A percentile compares a stretch with the other conserved stretches of the same genome.
Conservation (phyloP, 2,113 vertebrate genomes). For the Chauna torquata region DNA sequence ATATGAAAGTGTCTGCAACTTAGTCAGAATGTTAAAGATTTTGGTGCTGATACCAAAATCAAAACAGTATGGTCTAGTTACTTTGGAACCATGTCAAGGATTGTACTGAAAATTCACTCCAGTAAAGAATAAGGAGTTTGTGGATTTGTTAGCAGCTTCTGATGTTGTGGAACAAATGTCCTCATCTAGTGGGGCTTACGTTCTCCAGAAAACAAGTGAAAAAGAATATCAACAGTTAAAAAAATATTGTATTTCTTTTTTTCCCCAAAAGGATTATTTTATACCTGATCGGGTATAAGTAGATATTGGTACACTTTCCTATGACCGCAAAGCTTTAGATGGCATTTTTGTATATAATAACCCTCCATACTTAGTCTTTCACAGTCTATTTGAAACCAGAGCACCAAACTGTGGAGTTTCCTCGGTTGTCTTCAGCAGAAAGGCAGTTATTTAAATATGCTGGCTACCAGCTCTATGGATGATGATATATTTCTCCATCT, state of each 20-base stretch:
- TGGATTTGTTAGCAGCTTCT: background rate
- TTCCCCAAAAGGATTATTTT: background rate
- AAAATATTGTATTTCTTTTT: background rate
- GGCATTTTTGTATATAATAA: background rate
- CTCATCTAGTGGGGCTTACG: background rate
- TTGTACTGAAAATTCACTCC: background rate
- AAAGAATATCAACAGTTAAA: background rate
- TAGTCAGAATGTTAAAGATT: background rate
- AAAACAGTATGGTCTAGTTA: background rate
- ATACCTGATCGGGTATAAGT: background rate
- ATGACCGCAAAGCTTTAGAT: background rate
- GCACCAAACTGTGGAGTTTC: background rate
- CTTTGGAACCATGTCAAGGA: background rate
- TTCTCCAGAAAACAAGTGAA: background rate
- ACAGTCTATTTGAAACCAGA: background rate
- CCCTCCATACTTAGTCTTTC: background rate
- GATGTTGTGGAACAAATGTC: background rate
- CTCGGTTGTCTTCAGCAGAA: background rate
- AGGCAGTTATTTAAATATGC: background rate
- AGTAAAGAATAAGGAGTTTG: background rate
- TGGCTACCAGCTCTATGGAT: background rate
- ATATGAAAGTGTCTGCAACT: background rate
- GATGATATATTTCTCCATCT: background rate
- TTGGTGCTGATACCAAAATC: background rate
- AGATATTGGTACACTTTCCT: background rate